These are phyloP conservation scores for Julus scanicus DNA, from an alignment of 2,888 invertebrate species.

Conservation along the genomic window DNA sequence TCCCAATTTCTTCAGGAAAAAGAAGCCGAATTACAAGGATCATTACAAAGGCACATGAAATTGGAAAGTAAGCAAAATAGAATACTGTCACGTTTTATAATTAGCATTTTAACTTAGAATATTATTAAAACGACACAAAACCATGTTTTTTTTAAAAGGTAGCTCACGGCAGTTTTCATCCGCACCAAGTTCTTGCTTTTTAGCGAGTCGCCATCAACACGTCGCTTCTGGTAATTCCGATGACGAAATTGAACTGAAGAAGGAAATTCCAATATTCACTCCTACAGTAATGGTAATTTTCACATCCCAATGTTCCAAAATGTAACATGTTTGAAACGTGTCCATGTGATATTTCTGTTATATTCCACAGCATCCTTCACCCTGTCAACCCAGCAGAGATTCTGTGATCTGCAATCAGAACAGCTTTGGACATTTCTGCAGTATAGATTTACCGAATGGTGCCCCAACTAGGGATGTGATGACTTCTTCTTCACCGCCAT, in stretches of 20 bases:
- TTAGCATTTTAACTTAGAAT: background rate
- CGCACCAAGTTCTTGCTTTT: slow-evolving; percentile 57
- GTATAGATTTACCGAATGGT: slow-evolving; percentile 6
- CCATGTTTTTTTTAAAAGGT: slow-evolving; percentile 48
- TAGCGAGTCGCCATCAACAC: slow-evolving; percentile 57
- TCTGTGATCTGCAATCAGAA: slow-evolving; percentile 58
- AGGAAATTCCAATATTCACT: background rate
- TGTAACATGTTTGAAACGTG: background rate
- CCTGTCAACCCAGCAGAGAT: slow-evolving; percentile 44
- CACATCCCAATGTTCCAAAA: background rate
- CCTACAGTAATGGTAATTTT: background rate
- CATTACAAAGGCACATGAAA: slow-evolving; percentile 65
- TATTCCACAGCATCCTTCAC: slow-evolving; percentile 2
- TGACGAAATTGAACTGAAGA: slow-evolving; percentile 49
- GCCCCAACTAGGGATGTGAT: background rate
- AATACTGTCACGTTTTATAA: background rate
- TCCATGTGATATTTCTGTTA: too few species aligned
- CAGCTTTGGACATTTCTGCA: slow-evolving; percentile 4
- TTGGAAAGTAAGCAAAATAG: slow-evolving; percentile 62
- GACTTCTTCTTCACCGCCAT: slow-evolving; percentile 30
- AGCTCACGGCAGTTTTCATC: slow-evolving; percentile 54
- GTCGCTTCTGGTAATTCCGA: slow-evolving; percentile 22
- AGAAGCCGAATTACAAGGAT: slow-evolving; percentile 64
- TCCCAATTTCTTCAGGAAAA: slow-evolving; percentile 65
- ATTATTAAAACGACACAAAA: background rate